Conservation (phyloP, 2,113 vertebrate genomes). For the Poecile atricapillus region DNA sequence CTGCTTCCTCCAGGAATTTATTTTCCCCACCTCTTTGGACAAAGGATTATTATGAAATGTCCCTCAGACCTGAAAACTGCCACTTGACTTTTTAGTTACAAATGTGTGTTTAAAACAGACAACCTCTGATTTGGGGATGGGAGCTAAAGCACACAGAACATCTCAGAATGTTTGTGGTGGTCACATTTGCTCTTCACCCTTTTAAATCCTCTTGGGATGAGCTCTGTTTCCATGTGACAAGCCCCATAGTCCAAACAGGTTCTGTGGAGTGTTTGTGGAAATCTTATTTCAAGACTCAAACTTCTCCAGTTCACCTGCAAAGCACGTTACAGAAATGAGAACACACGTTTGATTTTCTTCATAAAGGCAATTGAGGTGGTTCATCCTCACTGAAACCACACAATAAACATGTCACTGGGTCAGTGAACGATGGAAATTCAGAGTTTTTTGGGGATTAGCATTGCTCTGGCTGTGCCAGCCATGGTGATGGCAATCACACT, state of each 20-base stretch:
- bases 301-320: background rate
- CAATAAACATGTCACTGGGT: background rate
- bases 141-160: background rate
- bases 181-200: background rate
- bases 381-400: background rate
- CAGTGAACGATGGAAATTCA: accelerated
- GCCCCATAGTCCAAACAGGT: background rate
- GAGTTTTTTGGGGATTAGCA: background rate
- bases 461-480: background rate
- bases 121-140: background rate
- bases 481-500: no score
- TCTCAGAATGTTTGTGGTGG: background rate
- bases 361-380: background rate
- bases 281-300: background rate
- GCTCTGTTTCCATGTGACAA: background rate
- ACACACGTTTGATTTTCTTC: background rate
- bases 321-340: background rate
- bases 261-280: background rate
- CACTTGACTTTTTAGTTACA: background rate
- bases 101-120: background rate
- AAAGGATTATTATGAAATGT: background rate
- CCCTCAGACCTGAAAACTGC: background rate
- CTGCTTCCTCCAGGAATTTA: background rate
- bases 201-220: background rate
- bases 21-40: background rate